These are phyloP conservation scores for Blastobasis adustella DNA, from an alignment of 2,888 invertebrate species.

Conservation along the genomic window DNA sequence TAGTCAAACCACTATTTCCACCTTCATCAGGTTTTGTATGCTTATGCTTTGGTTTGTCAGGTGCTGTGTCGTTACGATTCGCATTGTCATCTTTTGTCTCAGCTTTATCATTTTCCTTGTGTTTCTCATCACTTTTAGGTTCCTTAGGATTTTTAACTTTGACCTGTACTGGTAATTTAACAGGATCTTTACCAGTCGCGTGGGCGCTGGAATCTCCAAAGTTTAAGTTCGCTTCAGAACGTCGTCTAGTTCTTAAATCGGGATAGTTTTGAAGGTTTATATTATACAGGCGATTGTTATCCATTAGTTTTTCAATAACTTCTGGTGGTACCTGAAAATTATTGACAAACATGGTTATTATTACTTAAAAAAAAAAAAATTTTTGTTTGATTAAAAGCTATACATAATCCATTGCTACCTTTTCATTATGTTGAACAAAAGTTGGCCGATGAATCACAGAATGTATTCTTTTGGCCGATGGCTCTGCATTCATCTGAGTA, in stretches of 20 bases:
- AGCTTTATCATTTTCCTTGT: conserved; percentile 17
- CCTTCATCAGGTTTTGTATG: not conserved
- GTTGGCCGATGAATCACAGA: no score
- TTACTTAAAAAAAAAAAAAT: no score
- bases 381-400: no score
- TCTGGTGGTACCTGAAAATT: conserved; percentile 83
- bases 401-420: no score
- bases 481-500: no score
- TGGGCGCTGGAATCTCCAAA: no score
- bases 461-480: no score
- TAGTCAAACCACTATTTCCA: conserved; percentile 11
- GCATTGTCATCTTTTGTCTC: conserved; percentile 9
- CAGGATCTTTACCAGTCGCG: no score
- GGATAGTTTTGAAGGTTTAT: conserved; percentile 83
- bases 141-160: conserved; percentile 32
- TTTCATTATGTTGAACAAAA: conserved; percentile 80
- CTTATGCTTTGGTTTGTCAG: conserved; percentile 8
- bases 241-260: conserved; percentile 74
- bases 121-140: conserved; percentile 13
- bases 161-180: conserved; percentile 39
- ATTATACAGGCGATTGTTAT: conserved; percentile 78
- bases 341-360: no score
- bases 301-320: conserved; percentile 78
- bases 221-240: no score
- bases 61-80: conserved; percentile 7